Conservation (phyloP, 2,888 invertebrate species). For the Papilio elwesi region DNA sequence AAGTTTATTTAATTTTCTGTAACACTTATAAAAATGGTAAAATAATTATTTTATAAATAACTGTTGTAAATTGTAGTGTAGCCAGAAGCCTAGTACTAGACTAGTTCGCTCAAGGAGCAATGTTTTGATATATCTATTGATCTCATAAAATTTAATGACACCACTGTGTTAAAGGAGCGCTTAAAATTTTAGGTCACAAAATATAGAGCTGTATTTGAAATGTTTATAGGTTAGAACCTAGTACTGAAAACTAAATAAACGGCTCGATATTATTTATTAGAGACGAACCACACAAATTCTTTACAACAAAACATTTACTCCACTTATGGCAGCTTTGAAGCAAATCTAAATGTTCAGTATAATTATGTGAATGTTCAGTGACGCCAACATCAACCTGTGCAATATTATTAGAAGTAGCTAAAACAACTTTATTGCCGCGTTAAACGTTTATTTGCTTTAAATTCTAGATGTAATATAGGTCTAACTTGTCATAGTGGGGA, state of each 20-base stretch:
- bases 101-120: constrained; percentile 64
- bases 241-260: background rate
- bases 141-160: constrained; percentile 58
- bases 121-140: constrained; percentile 63
- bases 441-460: constrained; percentile 15
- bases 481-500: constrained; percentile 63
- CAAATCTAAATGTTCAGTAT: constrained; percentile 15
- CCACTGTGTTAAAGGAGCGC: constrained; percentile 8
- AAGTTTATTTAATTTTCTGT: constrained; percentile 23
- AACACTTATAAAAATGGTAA: constrained; percentile 45
- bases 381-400: constrained; percentile 50
- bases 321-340: constrained; percentile 6
- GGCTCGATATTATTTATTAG: background rate
- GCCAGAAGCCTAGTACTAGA: constrained; percentile 50
- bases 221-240: constrained; percentile 45
- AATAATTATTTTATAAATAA: constrained; percentile 48
- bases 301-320: too few species aligned
- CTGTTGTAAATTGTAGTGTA: constrained; percentile 57
- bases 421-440: constrained; percentile 26
- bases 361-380: constrained; percentile 36
- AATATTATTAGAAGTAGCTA: constrained; percentile 51
- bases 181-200: constrained; percentile 18
- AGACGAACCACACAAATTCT: background rate
- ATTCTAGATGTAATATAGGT: constrained; percentile 57
- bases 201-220: background rate